phyloP scores from a whole-genome alignment of 2,113 vertebrate species.

The Macroglossus sobrinus region DNA sequence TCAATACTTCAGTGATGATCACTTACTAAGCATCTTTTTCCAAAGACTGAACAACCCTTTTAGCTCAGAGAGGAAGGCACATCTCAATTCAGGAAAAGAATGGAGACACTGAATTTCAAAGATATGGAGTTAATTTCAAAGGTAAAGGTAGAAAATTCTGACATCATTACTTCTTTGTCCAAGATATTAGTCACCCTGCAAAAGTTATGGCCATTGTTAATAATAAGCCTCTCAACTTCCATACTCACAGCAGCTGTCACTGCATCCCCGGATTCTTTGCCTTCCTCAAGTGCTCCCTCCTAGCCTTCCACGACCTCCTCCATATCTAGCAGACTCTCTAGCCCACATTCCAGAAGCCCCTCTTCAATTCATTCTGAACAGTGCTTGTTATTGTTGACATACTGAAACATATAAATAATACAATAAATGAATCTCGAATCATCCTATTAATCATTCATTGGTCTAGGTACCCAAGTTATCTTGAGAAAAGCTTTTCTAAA shows the following conservation, averaged over 20 bases:
- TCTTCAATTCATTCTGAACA: neutral
- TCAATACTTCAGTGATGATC: neutral
- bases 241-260: neutral
- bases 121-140: neutral
- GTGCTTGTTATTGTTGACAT: conserved; percentile 19
- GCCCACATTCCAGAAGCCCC: neutral
- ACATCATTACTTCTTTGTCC: neutral
- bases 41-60: neutral
- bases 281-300: neutral
- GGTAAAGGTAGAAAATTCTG: neutral
- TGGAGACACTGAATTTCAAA: neutral
- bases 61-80: neutral
- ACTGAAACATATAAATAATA: conserved; percentile 42
- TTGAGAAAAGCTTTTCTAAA: conserved; percentile 19
- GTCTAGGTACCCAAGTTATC: neutral
- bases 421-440: conserved; percentile 5
- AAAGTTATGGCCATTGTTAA: conserved; percentile 16
- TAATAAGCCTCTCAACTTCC: neutral
- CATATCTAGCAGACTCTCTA: neutral
- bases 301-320: neutral
- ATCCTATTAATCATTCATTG: conserved; percentile 46
- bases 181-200: neutral
- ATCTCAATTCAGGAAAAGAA: neutral
- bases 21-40: neutral
- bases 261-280: neutral